phyloP scores from a whole-genome alignment of 2,888 invertebrate species.

The Laspeyria flexula region DNA sequence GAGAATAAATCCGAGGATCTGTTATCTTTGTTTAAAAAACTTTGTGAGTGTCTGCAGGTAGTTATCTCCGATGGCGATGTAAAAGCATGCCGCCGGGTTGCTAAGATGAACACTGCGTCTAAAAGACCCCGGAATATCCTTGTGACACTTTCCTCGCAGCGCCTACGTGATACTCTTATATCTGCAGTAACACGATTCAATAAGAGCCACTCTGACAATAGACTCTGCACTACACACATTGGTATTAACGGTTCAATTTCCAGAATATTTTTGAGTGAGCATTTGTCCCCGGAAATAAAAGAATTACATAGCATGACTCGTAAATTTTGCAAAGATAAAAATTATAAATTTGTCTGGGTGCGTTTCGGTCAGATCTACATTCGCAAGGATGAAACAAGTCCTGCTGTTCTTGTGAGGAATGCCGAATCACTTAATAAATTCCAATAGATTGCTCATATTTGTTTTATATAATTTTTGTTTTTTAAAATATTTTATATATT shows the following conservation, averaged over 20 bases:
- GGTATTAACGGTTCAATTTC: neutral
- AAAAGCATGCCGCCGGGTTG: conserved; percentile 6
- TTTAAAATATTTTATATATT: neutral
- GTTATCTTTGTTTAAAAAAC: conserved; percentile 10
- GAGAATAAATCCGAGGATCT: conserved; percentile 18
- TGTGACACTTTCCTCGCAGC: neutral
- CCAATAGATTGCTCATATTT: neutral
- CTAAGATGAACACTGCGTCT: neutral
- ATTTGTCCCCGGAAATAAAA: conserved; percentile 9
- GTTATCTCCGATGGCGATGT: conserved; percentile 9
- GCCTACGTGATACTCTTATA: neutral
- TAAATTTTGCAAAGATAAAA: neutral
- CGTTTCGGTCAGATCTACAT: conserved; percentile 6
- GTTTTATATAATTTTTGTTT: neutral
- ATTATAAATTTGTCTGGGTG: conserved; percentile 11
- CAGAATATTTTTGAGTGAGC: conserved; percentile 7
- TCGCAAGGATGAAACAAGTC: conserved; percentile 2
- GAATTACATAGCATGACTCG: conserved; percentile 3
- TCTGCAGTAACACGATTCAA: neutral
- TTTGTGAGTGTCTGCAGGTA: conserved; percentile 15
- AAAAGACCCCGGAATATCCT: neutral
- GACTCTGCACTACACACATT: conserved; percentile 9
- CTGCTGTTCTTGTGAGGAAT: conserved; percentile 7
- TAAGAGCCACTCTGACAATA: neutral
- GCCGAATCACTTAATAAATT: neutral